Evolutionary conservation across 1,140 invertebrate species (phyloP).

Genomic region (Zaprionus ghesquierei): DNA sequence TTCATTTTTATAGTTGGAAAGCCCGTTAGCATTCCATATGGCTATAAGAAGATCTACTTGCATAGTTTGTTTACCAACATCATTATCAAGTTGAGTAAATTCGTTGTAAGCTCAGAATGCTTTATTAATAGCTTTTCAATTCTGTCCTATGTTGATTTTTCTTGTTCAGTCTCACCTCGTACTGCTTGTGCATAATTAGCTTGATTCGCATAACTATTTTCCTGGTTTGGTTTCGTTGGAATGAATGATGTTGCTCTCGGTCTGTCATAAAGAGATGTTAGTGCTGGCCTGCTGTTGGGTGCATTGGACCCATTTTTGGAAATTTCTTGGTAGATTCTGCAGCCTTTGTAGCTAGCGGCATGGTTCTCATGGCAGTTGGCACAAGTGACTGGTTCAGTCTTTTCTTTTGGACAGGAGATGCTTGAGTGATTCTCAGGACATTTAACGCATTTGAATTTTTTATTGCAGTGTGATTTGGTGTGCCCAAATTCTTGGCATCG

Average conservation of each 20-base stretch:
- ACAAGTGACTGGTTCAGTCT: constrained; percentile 58
- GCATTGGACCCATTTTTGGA: constrained; percentile 6
- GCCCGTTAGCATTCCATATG: constrained; percentile 35
- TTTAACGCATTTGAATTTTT: constrained; percentile 71
- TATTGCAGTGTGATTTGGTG: constrained; percentile 70
- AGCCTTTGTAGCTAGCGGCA: constrained; percentile 70
- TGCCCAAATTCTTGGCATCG: constrained; percentile 81
- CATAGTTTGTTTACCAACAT: constrained; percentile 32
- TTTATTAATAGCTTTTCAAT: constrained; percentile 25
- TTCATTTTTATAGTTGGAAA: constrained; percentile 34
- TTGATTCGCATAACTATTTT: too few species aligned
- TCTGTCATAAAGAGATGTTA: too few species aligned
- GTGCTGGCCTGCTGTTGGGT: too few species aligned
- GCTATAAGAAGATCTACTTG: constrained; percentile 26
- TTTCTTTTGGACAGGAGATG: constrained; percentile 30
- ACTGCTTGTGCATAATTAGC: neutral
- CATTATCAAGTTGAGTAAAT: constrained; percentile 35
- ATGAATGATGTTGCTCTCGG: too few species aligned
- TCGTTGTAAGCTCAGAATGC: constrained; percentile 21
- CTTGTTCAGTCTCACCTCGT: too few species aligned
- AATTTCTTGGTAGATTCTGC: constrained; percentile 21
- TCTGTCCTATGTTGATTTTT: constrained; percentile 1
- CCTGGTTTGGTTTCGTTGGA: too few species aligned
- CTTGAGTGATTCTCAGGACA: constrained; percentile 73
- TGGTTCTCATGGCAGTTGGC: constrained; percentile 67